Evolutionary conservation across 92 coral and sea anemone genomes (phyloP).

Genomic region (Phenganax stokvisi): DNA sequence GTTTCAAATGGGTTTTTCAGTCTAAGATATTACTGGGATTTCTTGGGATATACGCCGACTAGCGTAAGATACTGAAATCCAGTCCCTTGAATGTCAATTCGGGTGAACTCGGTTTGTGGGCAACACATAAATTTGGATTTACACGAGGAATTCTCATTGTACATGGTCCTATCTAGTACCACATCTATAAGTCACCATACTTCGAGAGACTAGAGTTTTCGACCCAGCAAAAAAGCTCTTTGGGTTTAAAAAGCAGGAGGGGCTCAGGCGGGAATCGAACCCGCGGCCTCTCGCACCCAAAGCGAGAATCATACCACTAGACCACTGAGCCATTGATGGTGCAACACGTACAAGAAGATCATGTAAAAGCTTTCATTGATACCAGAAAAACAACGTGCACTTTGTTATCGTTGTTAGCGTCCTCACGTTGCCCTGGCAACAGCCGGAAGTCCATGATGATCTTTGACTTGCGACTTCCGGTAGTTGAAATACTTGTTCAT

Average conservation of each 20-base stretch:
- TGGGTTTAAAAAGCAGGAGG: background rate
- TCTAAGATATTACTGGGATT: background rate
- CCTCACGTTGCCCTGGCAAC: constrained; percentile 25
- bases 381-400: constrained; percentile 22
- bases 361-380: constrained; percentile 17
- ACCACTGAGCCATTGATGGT: constrained; percentile 49
- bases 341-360: background rate
- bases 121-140: background rate
- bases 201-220: background rate
- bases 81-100: background rate
- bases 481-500: background rate
- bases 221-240: background rate
- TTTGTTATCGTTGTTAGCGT: constrained; percentile 14
- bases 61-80: background rate
- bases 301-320: constrained; percentile 98
- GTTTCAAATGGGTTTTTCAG: too few relatives aligned
- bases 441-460: background rate
- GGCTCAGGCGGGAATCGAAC: constrained; percentile 76
- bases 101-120: background rate
- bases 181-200: too few relatives aligned
- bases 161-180: too few relatives aligned
- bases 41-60: too few relatives aligned
- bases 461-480: background rate
- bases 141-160: too few relatives aligned
- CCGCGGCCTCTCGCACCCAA: constrained; percentile 97